Evolutionary conservation across 2,113 vertebrate genomes (phyloP).

Genomic region (Takifugu bimaculatus): DNA sequence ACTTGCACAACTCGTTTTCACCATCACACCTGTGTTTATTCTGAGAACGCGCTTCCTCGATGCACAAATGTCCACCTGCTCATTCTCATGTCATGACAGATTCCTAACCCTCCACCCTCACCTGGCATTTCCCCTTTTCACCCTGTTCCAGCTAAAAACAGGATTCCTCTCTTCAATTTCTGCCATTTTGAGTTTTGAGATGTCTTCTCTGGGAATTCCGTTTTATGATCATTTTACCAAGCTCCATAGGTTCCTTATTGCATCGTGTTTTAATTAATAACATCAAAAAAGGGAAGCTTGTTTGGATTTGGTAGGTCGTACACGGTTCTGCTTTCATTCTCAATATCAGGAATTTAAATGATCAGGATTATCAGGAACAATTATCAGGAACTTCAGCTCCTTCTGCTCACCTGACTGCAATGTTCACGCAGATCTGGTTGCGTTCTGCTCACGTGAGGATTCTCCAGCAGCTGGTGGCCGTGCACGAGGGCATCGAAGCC

Average conservation of each 20-base stretch:
- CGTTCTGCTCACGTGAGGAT: constrained; percentile 84
- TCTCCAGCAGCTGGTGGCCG: constrained; percentile 82
- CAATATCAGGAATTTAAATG: too few relatives aligned
- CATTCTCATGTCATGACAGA: constrained; percentile 21
- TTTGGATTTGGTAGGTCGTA: too few relatives aligned
- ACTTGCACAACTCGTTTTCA: constrained; percentile 44
- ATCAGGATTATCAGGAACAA: too few relatives aligned
- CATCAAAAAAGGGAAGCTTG: too few relatives aligned
- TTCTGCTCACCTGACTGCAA: not conserved
- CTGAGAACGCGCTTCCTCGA: not conserved
- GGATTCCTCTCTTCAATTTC: constrained; percentile 21
- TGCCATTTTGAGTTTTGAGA: too few relatives aligned
- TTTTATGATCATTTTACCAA: too few relatives aligned
- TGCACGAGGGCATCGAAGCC: constrained; percentile 88
- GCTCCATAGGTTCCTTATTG: too few relatives aligned
- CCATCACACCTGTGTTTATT: not conserved
- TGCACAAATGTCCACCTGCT: constrained; percentile 15
- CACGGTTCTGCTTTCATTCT: too few relatives aligned
- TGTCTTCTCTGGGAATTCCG: too few relatives aligned
- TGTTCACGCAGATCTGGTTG: constrained; percentile 65
- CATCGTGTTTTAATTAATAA: too few relatives aligned
- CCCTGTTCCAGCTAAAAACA: constrained; percentile 12
- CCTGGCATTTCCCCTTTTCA: constrained; percentile 1
- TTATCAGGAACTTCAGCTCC: not conserved
- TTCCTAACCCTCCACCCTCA: constrained; percentile 24